phyloP scores from a whole-genome alignment of 2,888 invertebrate species.

The Enchytraeus crypticus region DNA sequence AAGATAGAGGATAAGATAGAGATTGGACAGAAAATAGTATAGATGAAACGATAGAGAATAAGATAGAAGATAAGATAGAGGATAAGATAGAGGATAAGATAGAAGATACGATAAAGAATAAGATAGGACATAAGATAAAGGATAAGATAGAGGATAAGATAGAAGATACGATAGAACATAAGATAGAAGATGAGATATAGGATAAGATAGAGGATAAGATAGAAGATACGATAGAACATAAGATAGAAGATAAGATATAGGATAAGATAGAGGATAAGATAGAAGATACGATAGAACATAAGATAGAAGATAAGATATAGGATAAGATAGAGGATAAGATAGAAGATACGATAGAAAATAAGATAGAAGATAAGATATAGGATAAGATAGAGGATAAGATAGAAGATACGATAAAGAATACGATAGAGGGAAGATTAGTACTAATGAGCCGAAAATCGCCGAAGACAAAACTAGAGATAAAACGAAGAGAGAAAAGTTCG shows the following conservation, averaged over 20 bases:
- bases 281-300: too few species aligned
- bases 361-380: too few species aligned
- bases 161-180: background rate
- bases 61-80: background rate
- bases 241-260: background rate
- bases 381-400: too few species aligned
- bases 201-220: background rate
- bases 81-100: background rate
- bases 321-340: too few species aligned
- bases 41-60: background rate
- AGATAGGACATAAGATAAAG: background rate
- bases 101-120: too few species aligned
- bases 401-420: background rate
- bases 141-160: background rate
- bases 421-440: background rate
- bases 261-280: constrained; percentile 5
- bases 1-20: background rate
- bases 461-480: background rate
- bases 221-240: background rate
- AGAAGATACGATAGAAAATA: too few species aligned
- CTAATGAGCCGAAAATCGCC: background rate
- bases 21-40: background rate
- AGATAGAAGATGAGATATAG: background rate
- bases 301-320: too few species aligned
- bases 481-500: background rate